A percentile compares a stretch with the other conserved stretches of the same genome.
Conservation (phyloP, 2,113 vertebrate genomes). For the Craseonycteris thonglongyai region DNA sequence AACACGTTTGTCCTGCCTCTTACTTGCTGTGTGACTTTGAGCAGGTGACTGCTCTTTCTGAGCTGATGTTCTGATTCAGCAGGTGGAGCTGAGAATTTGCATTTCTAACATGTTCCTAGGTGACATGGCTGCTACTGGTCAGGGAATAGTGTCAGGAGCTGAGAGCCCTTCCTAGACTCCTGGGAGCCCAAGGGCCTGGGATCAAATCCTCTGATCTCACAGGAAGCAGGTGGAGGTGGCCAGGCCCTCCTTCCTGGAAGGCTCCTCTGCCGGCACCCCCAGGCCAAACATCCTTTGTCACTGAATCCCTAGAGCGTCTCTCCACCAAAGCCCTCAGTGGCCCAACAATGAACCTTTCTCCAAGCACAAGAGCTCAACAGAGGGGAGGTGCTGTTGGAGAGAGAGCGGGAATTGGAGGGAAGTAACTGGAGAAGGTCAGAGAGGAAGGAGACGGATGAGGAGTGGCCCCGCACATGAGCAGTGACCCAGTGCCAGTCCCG, state of each 20-base stretch:
- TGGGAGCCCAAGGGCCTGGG: background rate
- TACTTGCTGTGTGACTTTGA: background rate
- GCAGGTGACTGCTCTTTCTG: background rate
- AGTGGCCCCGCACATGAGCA: rapidly evolving
- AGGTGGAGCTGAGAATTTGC: background rate
- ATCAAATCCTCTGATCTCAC: background rate
- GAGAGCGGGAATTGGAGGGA: background rate
- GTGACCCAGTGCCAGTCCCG: background rate
- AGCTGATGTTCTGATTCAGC: background rate
- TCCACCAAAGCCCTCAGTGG: background rate
- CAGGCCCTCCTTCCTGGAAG: background rate
- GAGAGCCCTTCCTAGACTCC: background rate
- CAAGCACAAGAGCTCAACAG: background rate
- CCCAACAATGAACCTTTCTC: conserved; percentile 41
- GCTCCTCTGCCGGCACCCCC: background rate
- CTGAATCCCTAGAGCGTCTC: background rate
- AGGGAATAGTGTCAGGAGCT: too few relatives aligned
- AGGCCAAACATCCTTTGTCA: background rate
- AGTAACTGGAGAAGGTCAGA: conserved; percentile 49
- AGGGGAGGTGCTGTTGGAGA: background rate
- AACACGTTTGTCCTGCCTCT: background rate
- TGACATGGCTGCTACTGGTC: background rate
- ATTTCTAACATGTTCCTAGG: background rate
- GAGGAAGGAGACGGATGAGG: background rate
- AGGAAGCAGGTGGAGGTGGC: background rate